phyloP scores from a whole-genome alignment of 2,888 invertebrate genomes.

The Eilema caniola region DNA sequence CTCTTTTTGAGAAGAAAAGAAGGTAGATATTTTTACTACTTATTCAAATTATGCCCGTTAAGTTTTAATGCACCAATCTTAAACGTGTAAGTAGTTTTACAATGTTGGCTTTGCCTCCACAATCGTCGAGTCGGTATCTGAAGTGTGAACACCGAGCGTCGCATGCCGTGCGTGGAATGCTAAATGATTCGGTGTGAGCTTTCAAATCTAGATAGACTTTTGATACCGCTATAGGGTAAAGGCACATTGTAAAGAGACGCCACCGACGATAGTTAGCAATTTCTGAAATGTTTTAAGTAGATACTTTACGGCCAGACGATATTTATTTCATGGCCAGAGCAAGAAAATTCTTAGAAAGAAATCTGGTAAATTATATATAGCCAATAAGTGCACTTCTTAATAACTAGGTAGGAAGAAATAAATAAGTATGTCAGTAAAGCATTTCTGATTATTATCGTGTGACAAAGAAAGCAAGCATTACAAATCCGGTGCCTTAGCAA shows the following conservation, averaged over 20 bases:
- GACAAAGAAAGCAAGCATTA: too few relatives aligned
- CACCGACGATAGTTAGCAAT: background rate
- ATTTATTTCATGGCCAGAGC: background rate
- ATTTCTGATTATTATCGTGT: too few relatives aligned
- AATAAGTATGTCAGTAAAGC: too few relatives aligned
- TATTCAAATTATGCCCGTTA: background rate
- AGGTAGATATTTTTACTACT: background rate
- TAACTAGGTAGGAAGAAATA: too few relatives aligned
- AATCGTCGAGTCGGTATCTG: conserved; percentile 49
- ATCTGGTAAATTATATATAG: too few relatives aligned
- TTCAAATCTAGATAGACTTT: conserved; percentile 60
- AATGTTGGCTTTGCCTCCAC: conserved; percentile 28
- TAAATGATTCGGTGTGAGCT: conserved; percentile 64
- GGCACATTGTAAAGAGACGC: conserved; percentile 27
- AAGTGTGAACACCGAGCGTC: conserved; percentile 64
- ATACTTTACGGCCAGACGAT: too few relatives aligned
- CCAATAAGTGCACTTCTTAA: too few relatives aligned
- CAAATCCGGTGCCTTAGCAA: background rate
- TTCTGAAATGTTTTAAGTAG: background rate
- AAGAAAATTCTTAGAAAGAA: background rate
- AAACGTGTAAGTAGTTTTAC: conserved; percentile 32
- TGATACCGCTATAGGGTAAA: conserved; percentile 51
- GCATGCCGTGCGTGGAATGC: conserved; percentile 63
- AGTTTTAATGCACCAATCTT: conserved; percentile 2
- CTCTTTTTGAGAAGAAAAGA: background rate